Evolutionary conservation across 2,888 invertebrate species (phyloP).

Genomic region (Drosophila atroscutellata): DNA sequence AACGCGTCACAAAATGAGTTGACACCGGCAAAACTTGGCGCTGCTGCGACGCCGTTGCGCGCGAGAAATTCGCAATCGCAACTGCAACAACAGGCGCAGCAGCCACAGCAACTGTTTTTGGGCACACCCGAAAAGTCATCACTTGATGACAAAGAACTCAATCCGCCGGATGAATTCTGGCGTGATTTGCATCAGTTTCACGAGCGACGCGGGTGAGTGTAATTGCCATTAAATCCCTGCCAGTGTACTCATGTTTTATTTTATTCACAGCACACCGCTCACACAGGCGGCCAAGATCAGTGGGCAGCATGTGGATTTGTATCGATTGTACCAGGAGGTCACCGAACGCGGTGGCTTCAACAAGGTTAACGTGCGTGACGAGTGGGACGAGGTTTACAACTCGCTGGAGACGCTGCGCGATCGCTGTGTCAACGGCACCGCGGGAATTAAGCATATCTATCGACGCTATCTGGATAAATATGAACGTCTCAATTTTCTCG

Average conservation of each 20-base stretch:
- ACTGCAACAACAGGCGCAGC: conserved; percentile 37
- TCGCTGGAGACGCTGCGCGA: conserved; percentile 91
- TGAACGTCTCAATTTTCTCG: conserved; percentile 95
- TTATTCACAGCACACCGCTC: conserved; percentile 86
- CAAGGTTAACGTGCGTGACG: conserved; percentile 96
- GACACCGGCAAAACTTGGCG: conserved; percentile 64
- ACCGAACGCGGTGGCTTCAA: conserved; percentile 97
- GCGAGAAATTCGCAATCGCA: conserved; percentile 54
- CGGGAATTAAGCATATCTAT: conserved; percentile 93
- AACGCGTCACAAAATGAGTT: conserved; percentile 42
- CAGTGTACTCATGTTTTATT: neutral
- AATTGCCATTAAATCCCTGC: neutral
- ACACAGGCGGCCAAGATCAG: conserved; percentile 90
- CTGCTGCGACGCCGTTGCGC: conserved; percentile 59
- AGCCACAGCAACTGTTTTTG: conserved; percentile 30
- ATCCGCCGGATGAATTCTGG: conserved; percentile 82
- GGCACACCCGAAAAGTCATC: conserved; percentile 55
- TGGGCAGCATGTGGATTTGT: conserved; percentile 96
- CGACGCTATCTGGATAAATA: conserved; percentile 93
- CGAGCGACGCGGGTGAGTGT: conserved; percentile 94
- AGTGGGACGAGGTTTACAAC: conserved; percentile 94
- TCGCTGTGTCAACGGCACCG: conserved; percentile 95
- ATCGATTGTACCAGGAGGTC: conserved; percentile 95
- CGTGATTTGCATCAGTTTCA: conserved; percentile 94
- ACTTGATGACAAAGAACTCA: conserved; percentile 57